Evolutionary conservation across 2,797 vertebrate species (phyloP).

Genomic region (Acestrorhynchus altus): DNA sequence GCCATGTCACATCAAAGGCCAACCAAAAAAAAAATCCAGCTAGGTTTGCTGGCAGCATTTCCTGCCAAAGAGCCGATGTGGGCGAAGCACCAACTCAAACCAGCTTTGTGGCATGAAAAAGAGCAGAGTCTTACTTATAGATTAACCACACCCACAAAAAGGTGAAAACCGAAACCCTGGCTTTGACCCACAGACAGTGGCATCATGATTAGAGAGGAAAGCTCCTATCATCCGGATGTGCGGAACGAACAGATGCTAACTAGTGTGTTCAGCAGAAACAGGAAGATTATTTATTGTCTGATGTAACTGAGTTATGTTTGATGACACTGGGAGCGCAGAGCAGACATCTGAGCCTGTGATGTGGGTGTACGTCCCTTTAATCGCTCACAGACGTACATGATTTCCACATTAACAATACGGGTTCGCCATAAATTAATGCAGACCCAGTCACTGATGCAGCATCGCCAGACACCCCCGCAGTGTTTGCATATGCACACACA

Average conservation of each 20-base stretch:
- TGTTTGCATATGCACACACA: no score
- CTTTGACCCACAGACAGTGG: not conserved
- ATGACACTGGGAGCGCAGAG: not conserved
- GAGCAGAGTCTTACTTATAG: no score
- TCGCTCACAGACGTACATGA: constrained; percentile 13
- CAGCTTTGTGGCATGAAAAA: not conserved
- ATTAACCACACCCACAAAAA: no score
- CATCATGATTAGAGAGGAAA: not conserved
- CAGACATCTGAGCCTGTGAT: not conserved
- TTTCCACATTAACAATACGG: constrained; percentile 11
- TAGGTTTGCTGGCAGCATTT: no score
- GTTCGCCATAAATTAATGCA: constrained; percentile 27
- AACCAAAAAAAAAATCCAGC: no score
- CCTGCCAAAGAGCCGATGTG: no score
- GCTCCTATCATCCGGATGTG: not conserved
- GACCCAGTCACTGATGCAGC: not conserved
- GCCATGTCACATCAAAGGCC: no score
- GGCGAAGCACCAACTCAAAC: not conserved
- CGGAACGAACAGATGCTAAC: constrained; percentile 8
- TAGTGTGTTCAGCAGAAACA: not conserved
- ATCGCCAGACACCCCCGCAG: not conserved
- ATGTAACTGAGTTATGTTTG: not conserved
- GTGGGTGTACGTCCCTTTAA: constrained; percentile 1
- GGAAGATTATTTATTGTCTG: constrained; percentile 12
- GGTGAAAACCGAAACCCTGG: no score